Evolutionary conservation across 2,113 vertebrate species (phyloP), one percentile per base, ranked within the genome.

Genomic region (Euleptes europaea): DNA sequence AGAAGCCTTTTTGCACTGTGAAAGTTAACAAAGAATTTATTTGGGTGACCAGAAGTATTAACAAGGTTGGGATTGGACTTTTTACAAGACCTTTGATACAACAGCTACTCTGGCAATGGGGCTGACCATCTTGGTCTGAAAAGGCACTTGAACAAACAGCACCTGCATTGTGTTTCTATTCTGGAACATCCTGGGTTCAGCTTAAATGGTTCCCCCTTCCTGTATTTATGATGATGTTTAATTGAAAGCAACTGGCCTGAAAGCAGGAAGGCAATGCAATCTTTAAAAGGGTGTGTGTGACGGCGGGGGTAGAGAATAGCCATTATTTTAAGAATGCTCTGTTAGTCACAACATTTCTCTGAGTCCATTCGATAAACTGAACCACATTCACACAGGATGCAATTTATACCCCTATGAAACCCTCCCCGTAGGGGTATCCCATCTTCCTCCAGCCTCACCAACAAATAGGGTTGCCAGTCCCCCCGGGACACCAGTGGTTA

Each of bases 11-110:
- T 93, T 90, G 72, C 80, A 84, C 77, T 85, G 81, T 82, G 87
- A 44, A 83, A 84, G 90, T 91, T 86, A 92, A 86, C 88, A 95
- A 86, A 88, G 89, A 94, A 91, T 94, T 94, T 86, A 91, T 81
- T 63, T 90, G 83, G 81, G 84, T 92, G 90, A 89, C 87, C 60
- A 0, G 90, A 93, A 51, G 78, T 87, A 76, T 88, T 91, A 92
- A 84, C 12, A 80, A 91, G 78, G 76, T 88, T 88, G 86, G 78
- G 85, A 73, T 86, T 86, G 93, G 87, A 85, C 54, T 63, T 89
- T 92, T 91, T 91, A 88, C 87, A 91, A 57, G 89, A 67, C 71
- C 35, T 51, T 84, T 86, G 90, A 67, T 1, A 8, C 83, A 91
- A 88, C 78, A 78, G 40, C 85, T 91, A 84, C 92, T 85, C 88